Conservation (phyloP, 2,888 invertebrate genomes). For the Napeogenes sylphis region DNA sequence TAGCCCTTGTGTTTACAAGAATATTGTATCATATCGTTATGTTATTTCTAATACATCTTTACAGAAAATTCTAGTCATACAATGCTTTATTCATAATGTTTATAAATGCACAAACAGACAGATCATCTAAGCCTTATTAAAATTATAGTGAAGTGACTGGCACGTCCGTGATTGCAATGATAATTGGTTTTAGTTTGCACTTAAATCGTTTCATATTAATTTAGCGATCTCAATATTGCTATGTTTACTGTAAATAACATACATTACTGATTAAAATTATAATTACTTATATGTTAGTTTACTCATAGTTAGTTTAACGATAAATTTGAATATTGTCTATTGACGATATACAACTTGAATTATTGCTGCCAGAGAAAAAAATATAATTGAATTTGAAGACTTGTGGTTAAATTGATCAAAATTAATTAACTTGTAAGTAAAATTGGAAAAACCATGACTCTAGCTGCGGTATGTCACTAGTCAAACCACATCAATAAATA, state of each 20-base stretch:
- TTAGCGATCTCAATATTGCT: not conserved
- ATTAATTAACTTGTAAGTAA: too few species aligned
- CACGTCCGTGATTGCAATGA: conserved; percentile 19
- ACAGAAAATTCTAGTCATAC: conserved; percentile 20
- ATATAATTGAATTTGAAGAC: too few species aligned
- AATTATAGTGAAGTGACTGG: conserved; percentile 27
- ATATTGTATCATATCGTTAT: conserved; percentile 45
- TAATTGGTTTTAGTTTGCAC: conserved; percentile 25
- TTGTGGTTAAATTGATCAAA: too few species aligned
- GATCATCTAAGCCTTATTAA: conserved; percentile 37
- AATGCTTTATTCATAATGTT: conserved; percentile 31
- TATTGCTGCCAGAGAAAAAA: too few species aligned
- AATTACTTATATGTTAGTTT: too few species aligned
- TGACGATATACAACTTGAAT: too few species aligned
- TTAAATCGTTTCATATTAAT: not conserved
- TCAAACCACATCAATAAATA: too few species aligned
- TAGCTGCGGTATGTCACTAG: not conserved
- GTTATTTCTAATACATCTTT: conserved; percentile 34
- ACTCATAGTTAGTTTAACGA: too few species aligned
- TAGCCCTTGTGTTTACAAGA: conserved; percentile 23
- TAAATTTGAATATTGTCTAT: too few species aligned
- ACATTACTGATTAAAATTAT: too few species aligned
- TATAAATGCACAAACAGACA: conserved; percentile 29
- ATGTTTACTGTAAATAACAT: not conserved
- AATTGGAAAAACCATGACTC: not conserved